These are phyloP conservation scores for Acanthosepion lycidas DNA, from an alignment of 2,888 invertebrate species.

Conservation along the genomic window DNA sequence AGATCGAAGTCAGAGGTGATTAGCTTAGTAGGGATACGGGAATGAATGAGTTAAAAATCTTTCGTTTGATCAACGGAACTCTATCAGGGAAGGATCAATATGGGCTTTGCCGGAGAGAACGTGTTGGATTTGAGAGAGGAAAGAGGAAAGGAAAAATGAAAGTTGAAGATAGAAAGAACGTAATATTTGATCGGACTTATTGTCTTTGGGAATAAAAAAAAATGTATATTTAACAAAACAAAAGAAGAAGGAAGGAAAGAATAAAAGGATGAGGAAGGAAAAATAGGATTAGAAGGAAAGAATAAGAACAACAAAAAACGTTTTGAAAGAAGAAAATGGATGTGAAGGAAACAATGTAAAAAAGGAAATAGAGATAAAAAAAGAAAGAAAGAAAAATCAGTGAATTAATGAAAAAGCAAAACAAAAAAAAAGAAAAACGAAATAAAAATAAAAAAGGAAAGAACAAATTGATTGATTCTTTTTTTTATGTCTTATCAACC, in stretches of 20 bases:
- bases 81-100: background rate
- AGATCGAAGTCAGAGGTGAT: constrained; percentile 22
- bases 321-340: background rate
- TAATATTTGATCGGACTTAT: background rate
- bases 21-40: background rate
- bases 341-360: background rate
- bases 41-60: background rate
- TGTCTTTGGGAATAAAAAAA: background rate
- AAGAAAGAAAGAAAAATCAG: background rate
- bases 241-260: background rate
- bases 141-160: background rate
- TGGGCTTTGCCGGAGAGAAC: background rate
- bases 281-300: background rate
- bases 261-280: too few relatives aligned
- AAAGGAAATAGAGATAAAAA: background rate
- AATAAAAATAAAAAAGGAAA: background rate
- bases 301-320: background rate
- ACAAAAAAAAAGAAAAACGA: background rate
- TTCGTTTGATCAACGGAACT: background rate
- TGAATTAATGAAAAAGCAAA: background rate
- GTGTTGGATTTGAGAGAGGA: background rate
- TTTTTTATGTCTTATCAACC: too few relatives aligned
- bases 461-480: too few relatives aligned
- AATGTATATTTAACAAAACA: background rate
- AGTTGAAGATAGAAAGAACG: background rate